A percentile compares a stretch with the other conserved stretches of the same genome.
These are phyloP conservation scores for Trichechus manatus DNA, from an alignment of 2,113 vertebrate genomes.

Conservation along the genomic window DNA sequence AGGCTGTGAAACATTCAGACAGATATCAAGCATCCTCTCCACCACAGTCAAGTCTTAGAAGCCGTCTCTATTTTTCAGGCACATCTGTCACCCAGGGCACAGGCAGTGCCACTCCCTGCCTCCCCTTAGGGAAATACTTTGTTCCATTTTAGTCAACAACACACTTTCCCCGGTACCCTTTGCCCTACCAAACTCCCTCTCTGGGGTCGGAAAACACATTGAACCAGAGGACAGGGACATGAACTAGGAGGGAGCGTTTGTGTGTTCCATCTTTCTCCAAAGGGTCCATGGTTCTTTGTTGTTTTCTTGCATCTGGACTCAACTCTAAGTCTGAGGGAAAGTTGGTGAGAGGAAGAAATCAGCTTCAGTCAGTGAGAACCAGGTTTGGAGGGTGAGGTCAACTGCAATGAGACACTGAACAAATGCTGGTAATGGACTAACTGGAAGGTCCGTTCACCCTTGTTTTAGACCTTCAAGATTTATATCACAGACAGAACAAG, in stretches of 20 bases:
- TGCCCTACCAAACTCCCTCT: neutral
- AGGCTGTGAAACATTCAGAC: neutral
- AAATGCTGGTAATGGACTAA: neutral
- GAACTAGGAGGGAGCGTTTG: neutral
- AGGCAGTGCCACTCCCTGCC: neutral
- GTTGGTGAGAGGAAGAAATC: neutral
- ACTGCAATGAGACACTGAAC: neutral
- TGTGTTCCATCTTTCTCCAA: neutral
- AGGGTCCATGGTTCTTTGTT: neutral
- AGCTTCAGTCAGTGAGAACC: neutral
- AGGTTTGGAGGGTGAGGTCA: neutral
- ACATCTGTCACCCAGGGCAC: neutral
- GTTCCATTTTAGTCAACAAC: neutral
- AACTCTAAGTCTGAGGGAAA: neutral
- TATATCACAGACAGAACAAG: neutral
- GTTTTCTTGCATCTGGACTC: neutral
- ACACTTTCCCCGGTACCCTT: neutral
- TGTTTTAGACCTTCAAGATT: neutral
- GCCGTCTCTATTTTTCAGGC: neutral
- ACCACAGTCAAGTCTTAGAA: neutral
- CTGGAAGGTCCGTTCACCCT: neutral
- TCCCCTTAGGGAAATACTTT: neutral
- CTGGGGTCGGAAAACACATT: neutral
- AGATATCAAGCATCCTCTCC: neutral
- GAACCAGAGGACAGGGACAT: neutral